Evolutionary conservation across 2,113 vertebrate species (phyloP), one percentile per base, ranked within the genome.

Genomic region (Hemiprocne comata): DNA sequence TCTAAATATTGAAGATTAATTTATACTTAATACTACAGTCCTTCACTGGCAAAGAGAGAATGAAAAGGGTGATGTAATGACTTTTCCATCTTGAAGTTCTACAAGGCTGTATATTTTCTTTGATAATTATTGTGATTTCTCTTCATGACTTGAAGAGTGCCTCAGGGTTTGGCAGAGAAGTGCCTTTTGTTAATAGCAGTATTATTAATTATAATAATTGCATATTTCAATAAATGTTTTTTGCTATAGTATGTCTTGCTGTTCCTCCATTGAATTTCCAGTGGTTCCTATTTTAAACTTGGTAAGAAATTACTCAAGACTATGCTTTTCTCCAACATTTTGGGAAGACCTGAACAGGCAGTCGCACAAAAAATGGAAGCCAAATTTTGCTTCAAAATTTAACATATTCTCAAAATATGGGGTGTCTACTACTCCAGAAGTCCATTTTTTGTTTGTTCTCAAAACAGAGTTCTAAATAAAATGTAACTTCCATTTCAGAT

Each of bases 131-230:
- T 96, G 40, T 85, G 58, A 88, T 95, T 71, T 94, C 33, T 91
- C 83, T 75, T 91, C 96, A 96, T 2, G 9, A 81, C 71, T 89
- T 85, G 48, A 77, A 61, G 50, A 92, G 13, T 57, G 72, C 91
- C 90, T 87, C 38, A 76, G 74, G 93, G 58, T 83, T 95, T 96
- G 94, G 83, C 74, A 79, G 46, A 77, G 50, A 89, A 79, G 8
- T 14, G 20, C 7, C 53, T 71, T 95, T 94, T 92, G 55, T 92
- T 84, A 94, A 87, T 36, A 81, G 26, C 57, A 66, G 7, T 42
- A 89, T 87, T 89, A 90, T 87, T 93, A 95, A 91, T 95, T 90
- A 89, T 57, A 89, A 86, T 76, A 96, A 95, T 92, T 88, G 17
- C 12, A 17, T 83, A 80, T 90, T 87, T 94, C 72, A 82, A 90